Base-by-base conservation (phyloP, 2,113 vertebrate species). In the Corapipo altera region DNA sequence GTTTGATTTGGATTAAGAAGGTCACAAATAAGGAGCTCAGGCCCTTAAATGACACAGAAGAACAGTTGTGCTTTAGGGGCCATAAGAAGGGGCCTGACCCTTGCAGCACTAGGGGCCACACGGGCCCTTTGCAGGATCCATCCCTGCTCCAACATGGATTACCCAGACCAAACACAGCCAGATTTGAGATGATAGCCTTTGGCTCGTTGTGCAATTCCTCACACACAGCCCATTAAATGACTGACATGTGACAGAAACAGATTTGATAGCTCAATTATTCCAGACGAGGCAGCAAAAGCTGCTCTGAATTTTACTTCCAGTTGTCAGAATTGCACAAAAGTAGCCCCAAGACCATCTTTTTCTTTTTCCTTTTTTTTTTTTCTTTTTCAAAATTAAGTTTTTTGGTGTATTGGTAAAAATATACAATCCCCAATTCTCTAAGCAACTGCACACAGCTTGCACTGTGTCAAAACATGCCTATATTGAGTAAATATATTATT, bases 401-500 rank as follows among this genome's bases (percentile, higher is more conserved):
- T 86, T 75, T 27, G 7, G 51, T 80, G 23, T 72, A 64, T 93
- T 72, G 86, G 67, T 92, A 88, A 92, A 92, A 88, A 89, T 84
- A 84, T 9, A 88, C 67, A 93, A 81, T 78, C 64, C 61, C n/a
- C 49, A 89, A 30, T 92, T 93, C 88, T 67, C 92, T 74, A 86
- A 93, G 90, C 84, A 92, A 87, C 83, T 77, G 62, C 86, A 96
- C 85, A 92, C 96, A 97, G 95, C 92, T 94, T 96, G 95, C 69
- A 78, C 54, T 74, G 19, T 95, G 92, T 96, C 96, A 96, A 97
- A 96, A 96, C 88, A 94, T 92, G 96, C 91, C 95, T 92, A 87
- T 74, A 66, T 94, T 54, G 81, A 93, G 91, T 96, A 96, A 96
- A 96, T 94, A 95, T 91, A 94, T 94, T 83, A 88, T 86, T 96